A percentile compares a stretch with the other conserved stretches of the same genome.
These are phyloP conservation scores for Pogonus chalceus DNA, from an alignment of 1,140 invertebrate genomes.

Conservation along the genomic window DNA sequence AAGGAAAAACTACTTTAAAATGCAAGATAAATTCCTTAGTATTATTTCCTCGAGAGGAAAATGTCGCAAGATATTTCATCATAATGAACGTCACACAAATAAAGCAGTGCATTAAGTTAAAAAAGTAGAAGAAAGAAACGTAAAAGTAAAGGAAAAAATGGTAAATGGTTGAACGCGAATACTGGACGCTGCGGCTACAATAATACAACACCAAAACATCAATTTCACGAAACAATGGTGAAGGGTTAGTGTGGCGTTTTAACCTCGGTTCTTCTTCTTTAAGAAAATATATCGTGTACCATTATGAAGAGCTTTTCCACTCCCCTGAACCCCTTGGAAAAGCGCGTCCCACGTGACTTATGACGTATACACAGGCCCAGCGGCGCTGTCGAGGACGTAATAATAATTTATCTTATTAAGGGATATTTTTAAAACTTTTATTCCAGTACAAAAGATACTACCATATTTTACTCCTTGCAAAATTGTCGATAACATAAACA, in stretches of 20 bases:
- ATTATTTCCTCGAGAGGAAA: background rate
- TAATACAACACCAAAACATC: background rate
- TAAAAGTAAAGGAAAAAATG: background rate
- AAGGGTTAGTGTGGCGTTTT: constrained; percentile 1
- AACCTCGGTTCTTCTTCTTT: constrained; percentile 1
- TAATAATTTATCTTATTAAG: constrained; percentile 7
- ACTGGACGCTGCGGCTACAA: no score
- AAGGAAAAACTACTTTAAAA: constrained; percentile 5
- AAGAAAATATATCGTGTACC: background rate
- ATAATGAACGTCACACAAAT: constrained; percentile 1
- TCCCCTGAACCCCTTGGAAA: background rate
- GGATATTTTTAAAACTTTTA: constrained; percentile 3
- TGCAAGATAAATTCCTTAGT: constrained; percentile 1
- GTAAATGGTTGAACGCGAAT: background rate
- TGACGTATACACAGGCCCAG: constrained; percentile 3
- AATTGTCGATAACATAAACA: constrained; percentile 1
- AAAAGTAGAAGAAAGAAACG: background rate
- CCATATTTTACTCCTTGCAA: background rate
- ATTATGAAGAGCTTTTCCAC: background rate
- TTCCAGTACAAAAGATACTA: background rate
- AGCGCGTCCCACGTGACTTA: background rate
- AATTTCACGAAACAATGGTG: constrained; percentile 3
- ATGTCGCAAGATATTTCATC: background rate
- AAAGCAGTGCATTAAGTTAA: background rate
- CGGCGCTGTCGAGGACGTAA: background rate